A percentile compares a stretch with the other conserved stretches of the same genome.
These are phyloP conservation scores for Lepidocyrtinus sp. DNA, from an alignment of 2,888 invertebrate species.

Conservation along the genomic window DNA sequence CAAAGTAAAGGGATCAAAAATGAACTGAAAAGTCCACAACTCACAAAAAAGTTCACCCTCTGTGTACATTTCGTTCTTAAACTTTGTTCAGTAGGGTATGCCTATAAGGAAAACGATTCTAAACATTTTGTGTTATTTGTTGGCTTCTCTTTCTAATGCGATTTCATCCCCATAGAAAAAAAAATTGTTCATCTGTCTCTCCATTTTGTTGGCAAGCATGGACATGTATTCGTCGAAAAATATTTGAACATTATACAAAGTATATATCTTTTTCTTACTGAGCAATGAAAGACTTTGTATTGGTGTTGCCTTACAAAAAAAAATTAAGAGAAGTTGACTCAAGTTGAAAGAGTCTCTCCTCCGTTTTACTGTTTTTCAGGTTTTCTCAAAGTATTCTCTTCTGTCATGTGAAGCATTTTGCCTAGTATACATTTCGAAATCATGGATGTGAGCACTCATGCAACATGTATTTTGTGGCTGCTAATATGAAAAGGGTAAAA, in stretches of 20 bases:
- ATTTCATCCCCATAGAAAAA: constrained; percentile 21
- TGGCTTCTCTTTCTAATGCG: constrained; percentile 3
- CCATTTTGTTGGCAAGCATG: neutral
- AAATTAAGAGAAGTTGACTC: constrained; percentile 10
- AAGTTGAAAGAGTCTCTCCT: neutral
- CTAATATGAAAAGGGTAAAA: neutral
- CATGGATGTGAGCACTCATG: neutral
- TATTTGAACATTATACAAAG: no score
- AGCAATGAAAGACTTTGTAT: constrained; percentile 5
- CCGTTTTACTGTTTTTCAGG: neutral
- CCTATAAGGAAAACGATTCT: constrained; percentile 15
- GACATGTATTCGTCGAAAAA: neutral
- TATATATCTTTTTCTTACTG: no score
- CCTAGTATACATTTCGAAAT: no score
- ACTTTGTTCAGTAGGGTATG: neutral
- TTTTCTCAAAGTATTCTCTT: no score
- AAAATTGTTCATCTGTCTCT: constrained; percentile 21
- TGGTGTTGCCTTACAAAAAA: neutral
- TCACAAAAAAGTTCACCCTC: constrained; percentile 57
- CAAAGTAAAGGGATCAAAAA: constrained; percentile 53
- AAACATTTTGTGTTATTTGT: constrained; percentile 23
- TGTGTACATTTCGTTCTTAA: constrained; percentile 11
- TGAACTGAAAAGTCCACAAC: constrained; percentile 54
- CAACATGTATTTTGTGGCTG: constrained; percentile 10
- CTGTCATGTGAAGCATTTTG: no score